phyloP scores from a whole-genome alignment of 2,113 vertebrate genomes.

The Todiramphus chloris region DNA sequence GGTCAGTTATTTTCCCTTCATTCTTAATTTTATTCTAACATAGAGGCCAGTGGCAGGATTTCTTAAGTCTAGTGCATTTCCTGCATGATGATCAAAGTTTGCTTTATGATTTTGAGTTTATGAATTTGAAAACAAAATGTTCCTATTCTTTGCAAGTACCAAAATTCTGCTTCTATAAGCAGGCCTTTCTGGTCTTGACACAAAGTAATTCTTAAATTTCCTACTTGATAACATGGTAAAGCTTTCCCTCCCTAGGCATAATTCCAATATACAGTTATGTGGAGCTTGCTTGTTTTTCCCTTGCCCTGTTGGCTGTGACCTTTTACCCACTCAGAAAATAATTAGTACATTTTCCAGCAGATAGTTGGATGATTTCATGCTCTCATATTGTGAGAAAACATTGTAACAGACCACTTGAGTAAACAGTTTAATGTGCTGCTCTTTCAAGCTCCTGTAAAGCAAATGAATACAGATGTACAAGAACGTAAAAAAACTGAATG shows the following conservation, averaged over 20 bases:
- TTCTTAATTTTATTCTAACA: conserved; percentile 6
- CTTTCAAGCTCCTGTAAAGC: not conserved
- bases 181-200: conserved; percentile 36
- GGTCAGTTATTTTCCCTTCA: not conserved
- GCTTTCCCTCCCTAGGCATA: not conserved
- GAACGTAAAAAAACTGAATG: not conserved
- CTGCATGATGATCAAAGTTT: conserved; percentile 47
- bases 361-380: conserved; percentile 43
- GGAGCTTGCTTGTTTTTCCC: not conserved
- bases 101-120: conserved; percentile 24
- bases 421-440: not conserved
- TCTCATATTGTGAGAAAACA: conserved; percentile 31
- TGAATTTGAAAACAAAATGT: conserved; percentile 45
- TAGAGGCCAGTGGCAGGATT: conserved; percentile 8
- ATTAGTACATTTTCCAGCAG: conserved; percentile 68
- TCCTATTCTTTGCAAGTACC: not conserved
- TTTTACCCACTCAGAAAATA: conserved; percentile 44
- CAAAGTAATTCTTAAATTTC: conserved; percentile 28
- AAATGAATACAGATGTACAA: not conserved
- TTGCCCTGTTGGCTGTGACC: conserved; percentile 13
- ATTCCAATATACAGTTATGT: conserved; percentile 18
- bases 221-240: not conserved
- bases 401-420: conserved; percentile 41
- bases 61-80: conserved; percentile 53
- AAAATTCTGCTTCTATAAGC: conserved; percentile 18